Evolutionary conservation across 2,113 vertebrate species (phyloP), one percentile per base, ranked within the genome.

Genomic region (Catharus fuscescens): DNA sequence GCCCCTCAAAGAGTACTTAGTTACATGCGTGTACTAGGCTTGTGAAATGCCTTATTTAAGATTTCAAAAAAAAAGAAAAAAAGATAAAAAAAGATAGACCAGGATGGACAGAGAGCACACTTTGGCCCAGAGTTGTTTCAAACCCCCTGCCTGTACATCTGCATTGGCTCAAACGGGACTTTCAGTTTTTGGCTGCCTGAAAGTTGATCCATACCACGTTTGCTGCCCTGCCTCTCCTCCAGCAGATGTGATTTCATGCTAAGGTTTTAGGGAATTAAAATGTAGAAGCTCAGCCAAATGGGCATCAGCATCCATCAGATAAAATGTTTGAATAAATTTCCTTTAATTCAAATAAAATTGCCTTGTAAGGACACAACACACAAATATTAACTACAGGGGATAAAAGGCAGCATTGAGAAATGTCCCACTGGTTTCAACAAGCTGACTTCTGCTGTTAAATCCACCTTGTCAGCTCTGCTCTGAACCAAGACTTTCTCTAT

Each of bases 201-300:
- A 92, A 93, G 80, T 56, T 2, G 29, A 90, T 74, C 88, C 52
- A 54, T 23, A 29, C 32, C 38, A 61, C 0, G 34, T 59, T 88
- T 62, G 32, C 56, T 92, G 32, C 61, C 56, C 34, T 93, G 52
- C n/a, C 61, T 52, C 56, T 88, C 72, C 76, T 93, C 69, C 56
- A 89, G 64, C 65, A 93, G 72, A 94, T 93, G 83, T 34, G 77
- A 88, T 95, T 93, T 93, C 87, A 85, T 53, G 91, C 57, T 72
- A 57, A 76, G 53, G 69, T 93, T 95, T 87, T 64, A 87, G 56
- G 54, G 59, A 92, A 91, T 66, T 81, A 84, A 79, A 87, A 61
- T 28, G 15, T 18, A 85, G 48, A 92, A 65, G 53, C 80, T 81
- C 60, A 74, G 84, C 40, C 70, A 95, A 84, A 76, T 48, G 53